phyloP scores from a whole-genome alignment of 1,140 invertebrate species.

The Platyscapa corneri region DNA sequence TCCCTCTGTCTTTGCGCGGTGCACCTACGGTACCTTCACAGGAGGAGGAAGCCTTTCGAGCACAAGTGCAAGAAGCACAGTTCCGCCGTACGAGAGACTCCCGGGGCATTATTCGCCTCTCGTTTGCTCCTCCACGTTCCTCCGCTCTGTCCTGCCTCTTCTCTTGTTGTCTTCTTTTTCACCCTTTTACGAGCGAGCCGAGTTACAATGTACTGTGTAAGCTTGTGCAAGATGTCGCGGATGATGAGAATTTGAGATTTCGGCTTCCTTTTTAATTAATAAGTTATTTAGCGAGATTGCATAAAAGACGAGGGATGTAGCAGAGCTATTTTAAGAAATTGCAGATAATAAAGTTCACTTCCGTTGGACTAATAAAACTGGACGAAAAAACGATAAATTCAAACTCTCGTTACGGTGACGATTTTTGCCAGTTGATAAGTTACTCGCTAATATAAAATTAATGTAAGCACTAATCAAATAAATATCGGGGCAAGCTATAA shows the following conservation, averaged over 20 bases:
- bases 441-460: too few species aligned
- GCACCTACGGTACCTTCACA: conserved; percentile 8
- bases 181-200: neutral
- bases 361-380: too few species aligned
- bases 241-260: neutral
- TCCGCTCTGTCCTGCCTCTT: conserved; percentile 13
- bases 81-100: conserved; percentile 47
- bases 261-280: neutral
- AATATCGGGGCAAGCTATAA: too few species aligned
- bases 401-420: too few species aligned
- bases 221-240: neutral
- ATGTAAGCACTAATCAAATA: too few species aligned
- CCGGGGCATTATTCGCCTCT: conserved; percentile 24
- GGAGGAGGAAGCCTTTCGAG: conserved; percentile 43
- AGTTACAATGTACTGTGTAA: neutral
- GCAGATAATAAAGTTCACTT: too few species aligned
- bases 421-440: too few species aligned
- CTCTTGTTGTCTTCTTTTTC: neutral
- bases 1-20: neutral
- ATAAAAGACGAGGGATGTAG: neutral
- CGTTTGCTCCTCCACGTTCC: neutral
- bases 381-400: too few species aligned
- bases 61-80: conserved; percentile 55
- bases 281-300: too few species aligned
- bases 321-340: too few species aligned